Evolutionary conservation across 2,888 invertebrate genomes (phyloP), one percentile per base, ranked within the genome.

Genomic region (Eulithis prunata): DNA sequence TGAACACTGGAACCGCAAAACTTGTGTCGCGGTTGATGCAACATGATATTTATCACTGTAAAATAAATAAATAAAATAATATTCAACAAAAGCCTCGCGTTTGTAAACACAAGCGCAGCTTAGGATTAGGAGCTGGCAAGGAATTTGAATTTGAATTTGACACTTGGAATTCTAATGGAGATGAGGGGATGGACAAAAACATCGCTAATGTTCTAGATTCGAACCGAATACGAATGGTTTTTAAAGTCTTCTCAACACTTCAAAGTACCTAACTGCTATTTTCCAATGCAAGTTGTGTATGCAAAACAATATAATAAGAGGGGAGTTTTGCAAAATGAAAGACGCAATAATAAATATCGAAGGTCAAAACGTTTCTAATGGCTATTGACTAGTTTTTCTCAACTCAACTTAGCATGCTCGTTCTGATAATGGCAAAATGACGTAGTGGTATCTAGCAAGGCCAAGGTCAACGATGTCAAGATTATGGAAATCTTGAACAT

Each of bases 1-100:
- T 79, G 76, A 78, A 86, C 76, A 82, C 83, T 77, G 72, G 72
- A 74, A 81, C 82, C 83, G 80, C 85, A 85, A 82, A 81, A 80
- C 68, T 67, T 68, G 68, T 63, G 66, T 69, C 55, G 69, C 51
- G 71, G 73, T 72, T 69, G 66, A 61, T 71, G 72, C 68, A 71
- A 74, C 64, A 52, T 64, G 65, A 74, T 74, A 70, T 59, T 63
- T 64, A 63, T 59, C 51, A 57, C 38, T 53, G 52, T 46, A 56
- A 14, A 59, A 65, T 63, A 63, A 58, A 58, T 52, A 45, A 41
- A 59, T 57, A 57, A 57, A 52, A 52, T 21, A 21, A 21, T 52
- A 53, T n/a, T 36, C 14, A 57, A 52, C 38, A 36, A 36, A 21
- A 53, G 14, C 32, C 32, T 41, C 45, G 10, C 52, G 51, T 4